Base-by-base conservation (phyloP, 1,140 invertebrate species). In the Apis cerana region DNA sequence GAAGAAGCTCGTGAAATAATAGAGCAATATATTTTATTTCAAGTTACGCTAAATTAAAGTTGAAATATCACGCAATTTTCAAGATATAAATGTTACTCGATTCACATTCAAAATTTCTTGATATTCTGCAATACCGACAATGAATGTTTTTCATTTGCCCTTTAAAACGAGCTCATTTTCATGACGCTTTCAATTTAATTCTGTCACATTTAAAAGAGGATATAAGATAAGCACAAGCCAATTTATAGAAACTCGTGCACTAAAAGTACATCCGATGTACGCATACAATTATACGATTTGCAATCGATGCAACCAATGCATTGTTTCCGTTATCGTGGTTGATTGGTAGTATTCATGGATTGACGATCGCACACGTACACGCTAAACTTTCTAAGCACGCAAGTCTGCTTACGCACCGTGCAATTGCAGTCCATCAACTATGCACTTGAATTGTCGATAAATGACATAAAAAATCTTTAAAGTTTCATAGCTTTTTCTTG, bases 291-390 rank as follows among this genome's bases (percentile, higher is more conserved):
- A n/a, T 11, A 11, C 10, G 64, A 56, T 27, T 11, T n/a, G 33
- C 72, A 71, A 79, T 50, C 68, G 80, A 84, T 84, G 86, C 77
- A 27, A 62, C 61, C 85, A 81, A 84, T 76, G 86, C 89, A 91
- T 91, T 91, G 88, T 91, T 87, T 86, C 89, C 86, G 84, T 90
- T 92, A 92, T 92, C 91, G 84, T 70, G 85, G 70, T 82, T 84
- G 88, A 86, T 89, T 89, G 89, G 82, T 86, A 88, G 83, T 89
- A 82, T 83, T 77, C 87, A 80, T 86, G 88, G 88, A 71, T 81
- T 75, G 65, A 78, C 77, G 79, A 78, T 64, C 83, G 82, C 80
- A 82, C 85, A 83, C 82, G 83, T 89, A 79, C 82, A 86, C 88
- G 85, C 85, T 90, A 85, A 89, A 84, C 88, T 91, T 90, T 88